Base-by-base conservation (phyloP, 2,888 invertebrate species). In the Epicampocera succincta region DNA sequence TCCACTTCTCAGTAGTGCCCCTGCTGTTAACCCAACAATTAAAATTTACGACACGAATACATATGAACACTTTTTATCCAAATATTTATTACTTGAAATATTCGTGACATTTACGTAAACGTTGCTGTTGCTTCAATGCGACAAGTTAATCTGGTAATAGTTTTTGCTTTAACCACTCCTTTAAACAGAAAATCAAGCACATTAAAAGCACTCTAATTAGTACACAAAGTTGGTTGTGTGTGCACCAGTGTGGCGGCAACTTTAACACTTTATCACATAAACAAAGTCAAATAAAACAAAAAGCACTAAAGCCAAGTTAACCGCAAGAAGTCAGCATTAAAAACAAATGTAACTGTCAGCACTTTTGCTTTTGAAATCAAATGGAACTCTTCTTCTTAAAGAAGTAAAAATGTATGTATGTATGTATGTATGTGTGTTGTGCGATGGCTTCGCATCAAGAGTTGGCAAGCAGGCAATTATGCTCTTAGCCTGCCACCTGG, bases 121-220 rank as follows among this genome's bases (percentile, higher is more conserved):
- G 3, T 33, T 33, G 9, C 8, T 33, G 33, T 33, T 33, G 3
- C 33, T 33, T 9, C 9, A 9, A 9, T 6, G 9, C 3, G 9
- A 33, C 3, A 33, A 33, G 33, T 8, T 33, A 6, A 8, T 5
- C 33, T 9, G 33, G 33, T 9, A 33, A 33, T 5, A 33, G 33
- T 9, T 33, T 25, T 33, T 9, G 33, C 9, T 33, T 8, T 33
- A 33, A 33, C 33, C 33, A 33, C 6, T 8, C 3, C 0, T 17
- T 2, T 12, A 9, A 12, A 13, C 13, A 46, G 8, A 19, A 19
- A 11, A 33, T 12, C 12, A 25, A 54, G 19, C 33, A 69, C 54
- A 60, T 13, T 50, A 40, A 42, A 38, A n/a, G 50, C 40, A 71
- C 60, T 40, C 50, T 71, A 71, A 71, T 71, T 71, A 50, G 71